Percentiles rank a stretch among this genome's conserved stretches.
Conservation (phyloP, 2,888 invertebrate genomes). For the Omphaloscelis lunosa region DNA sequence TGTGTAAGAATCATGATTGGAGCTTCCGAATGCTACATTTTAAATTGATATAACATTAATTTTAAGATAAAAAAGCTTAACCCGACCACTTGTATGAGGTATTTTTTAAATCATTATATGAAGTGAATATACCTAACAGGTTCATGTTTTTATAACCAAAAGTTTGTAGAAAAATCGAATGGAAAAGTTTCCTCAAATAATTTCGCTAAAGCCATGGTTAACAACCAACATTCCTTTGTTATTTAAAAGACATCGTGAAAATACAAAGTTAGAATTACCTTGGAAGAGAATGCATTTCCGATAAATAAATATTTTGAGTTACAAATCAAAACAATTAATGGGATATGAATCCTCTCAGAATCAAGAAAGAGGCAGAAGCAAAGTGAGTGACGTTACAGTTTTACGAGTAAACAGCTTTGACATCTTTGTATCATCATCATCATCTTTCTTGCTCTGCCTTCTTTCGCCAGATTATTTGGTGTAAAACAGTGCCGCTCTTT, state of each 20-base stretch:
- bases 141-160: conserved; percentile 5
- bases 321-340: conserved; percentile 2
- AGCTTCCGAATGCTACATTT: conserved; percentile 46
- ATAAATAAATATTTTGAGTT: background rate
- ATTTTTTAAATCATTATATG: conserved; percentile 7
- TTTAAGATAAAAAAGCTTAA: conserved; percentile 43
- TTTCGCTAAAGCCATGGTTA: conserved; percentile 6
- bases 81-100: conserved; percentile 26
- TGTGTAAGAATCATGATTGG: conserved; percentile 44
- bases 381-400: background rate
- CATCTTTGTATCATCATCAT: background rate
- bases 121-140: conserved; percentile 5
- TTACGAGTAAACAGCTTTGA: background rate
- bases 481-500: conserved; percentile 8
- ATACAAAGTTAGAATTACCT: background rate
- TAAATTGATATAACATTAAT: conserved; percentile 25
- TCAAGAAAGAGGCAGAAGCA: background rate
- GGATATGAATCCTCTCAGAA: background rate
- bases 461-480: background rate
- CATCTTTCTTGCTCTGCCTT: background rate
- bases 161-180: conserved; percentile 15
- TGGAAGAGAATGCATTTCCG: background rate
- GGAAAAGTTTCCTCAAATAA: background rate
- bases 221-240: conserved; percentile 5
- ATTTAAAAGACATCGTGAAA: background rate